phyloP scores from a whole-genome alignment of 2,888 invertebrate species.

The Neoscelio sp. region DNA sequence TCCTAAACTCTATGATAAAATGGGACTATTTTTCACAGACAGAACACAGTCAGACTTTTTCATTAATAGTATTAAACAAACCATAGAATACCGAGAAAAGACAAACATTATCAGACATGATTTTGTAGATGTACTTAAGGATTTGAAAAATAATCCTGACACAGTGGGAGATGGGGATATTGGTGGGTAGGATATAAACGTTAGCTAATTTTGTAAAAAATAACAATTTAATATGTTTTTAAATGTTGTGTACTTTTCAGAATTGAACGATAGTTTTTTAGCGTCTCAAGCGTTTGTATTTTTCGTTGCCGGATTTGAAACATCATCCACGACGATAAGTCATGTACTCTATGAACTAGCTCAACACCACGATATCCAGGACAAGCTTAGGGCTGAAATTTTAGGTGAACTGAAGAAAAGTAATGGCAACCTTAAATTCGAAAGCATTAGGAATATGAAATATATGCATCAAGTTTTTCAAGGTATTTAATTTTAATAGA shows the following conservation, averaged over 20 bases:
- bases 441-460: slow-evolving; percentile 67
- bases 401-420: slow-evolving; percentile 74
- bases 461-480: slow-evolving; percentile 49
- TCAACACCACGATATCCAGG: slow-evolving; percentile 80
- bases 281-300: slow-evolving; percentile 82
- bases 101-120: slow-evolving; percentile 81
- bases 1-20: slow-evolving; percentile 69
- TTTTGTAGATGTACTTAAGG: slow-evolving; percentile 82
- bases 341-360: slow-evolving; percentile 82
- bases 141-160: slow-evolving; percentile 74
- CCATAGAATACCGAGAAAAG: slow-evolving; percentile 80
- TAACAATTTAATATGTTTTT: slow-evolving; percentile 68
- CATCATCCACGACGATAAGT: slow-evolving; percentile 82
- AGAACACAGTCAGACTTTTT: slow-evolving; percentile 77
- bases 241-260: slow-evolving; percentile 73
- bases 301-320: slow-evolving; percentile 83
- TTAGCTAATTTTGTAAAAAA: slow-evolving; percentile 63
- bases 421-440: slow-evolving; percentile 79
- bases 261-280: slow-evolving; percentile 76
- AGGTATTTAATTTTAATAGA: slow-evolving; percentile 30
- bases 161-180: slow-evolving; percentile 70
- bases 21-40: slow-evolving; percentile 69
- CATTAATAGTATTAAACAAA: slow-evolving; percentile 75
- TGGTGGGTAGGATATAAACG: slow-evolving; percentile 62
- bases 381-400: slow-evolving; percentile 79